Conservation (phyloP, 2,888 invertebrate species). For the Machimus rusticus region DNA sequence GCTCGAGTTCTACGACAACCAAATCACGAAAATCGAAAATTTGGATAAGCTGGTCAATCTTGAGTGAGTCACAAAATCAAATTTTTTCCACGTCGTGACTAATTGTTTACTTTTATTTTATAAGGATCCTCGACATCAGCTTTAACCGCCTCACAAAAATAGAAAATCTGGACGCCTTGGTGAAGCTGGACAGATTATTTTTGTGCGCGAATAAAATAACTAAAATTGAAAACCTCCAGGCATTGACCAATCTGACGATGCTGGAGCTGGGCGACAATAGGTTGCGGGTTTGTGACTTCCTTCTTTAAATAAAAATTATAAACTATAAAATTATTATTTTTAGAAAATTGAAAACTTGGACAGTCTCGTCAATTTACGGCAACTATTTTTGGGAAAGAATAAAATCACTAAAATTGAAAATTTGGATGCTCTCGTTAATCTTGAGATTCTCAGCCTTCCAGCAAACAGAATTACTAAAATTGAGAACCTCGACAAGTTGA, state of each 20-base stretch:
- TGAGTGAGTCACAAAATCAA: slow-evolving; percentile 73
- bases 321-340: not conserved
- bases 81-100: not conserved
- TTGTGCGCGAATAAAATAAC: slow-evolving; percentile 89
- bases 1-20: slow-evolving; percentile 96
- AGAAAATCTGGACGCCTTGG: slow-evolving; percentile 77
- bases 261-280: slow-evolving; percentile 96
- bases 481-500: slow-evolving; percentile 80
- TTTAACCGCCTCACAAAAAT: slow-evolving; percentile 93
- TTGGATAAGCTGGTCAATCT: slow-evolving; percentile 86
- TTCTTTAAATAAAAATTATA: not conserved
- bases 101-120: not conserved
- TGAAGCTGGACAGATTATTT: slow-evolving; percentile 82
- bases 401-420: slow-evolving; percentile 90
- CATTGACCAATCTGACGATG: slow-evolving; percentile 79
- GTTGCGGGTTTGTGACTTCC: slow-evolving; percentile 71
- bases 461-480: slow-evolving; percentile 88
- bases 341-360: slow-evolving; percentile 88
- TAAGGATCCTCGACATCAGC: slow-evolving; percentile 88
- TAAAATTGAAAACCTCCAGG: slow-evolving; percentile 86
- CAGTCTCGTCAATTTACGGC: slow-evolving; percentile 75
- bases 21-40: slow-evolving; percentile 91
- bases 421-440: slow-evolving; percentile 73
- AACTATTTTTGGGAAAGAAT: slow-evolving; percentile 92
- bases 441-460: slow-evolving; percentile 87